These are phyloP conservation scores for Euproctis similis DNA, from an alignment of 2,888 invertebrate species.

Conservation along the genomic window DNA sequence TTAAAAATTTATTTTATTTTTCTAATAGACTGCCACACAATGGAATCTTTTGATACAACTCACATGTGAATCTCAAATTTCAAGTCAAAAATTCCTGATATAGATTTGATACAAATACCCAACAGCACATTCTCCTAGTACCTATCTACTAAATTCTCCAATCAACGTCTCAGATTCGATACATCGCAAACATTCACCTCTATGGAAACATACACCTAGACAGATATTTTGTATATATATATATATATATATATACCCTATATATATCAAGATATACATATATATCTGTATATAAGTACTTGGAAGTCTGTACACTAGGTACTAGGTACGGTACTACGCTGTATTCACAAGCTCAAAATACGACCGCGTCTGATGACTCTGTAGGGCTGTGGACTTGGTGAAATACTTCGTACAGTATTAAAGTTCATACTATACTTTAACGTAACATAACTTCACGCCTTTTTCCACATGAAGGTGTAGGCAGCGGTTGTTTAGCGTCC, in stretches of 20 bases:
- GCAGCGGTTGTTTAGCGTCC: no score
- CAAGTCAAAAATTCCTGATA: no score
- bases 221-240: no score
- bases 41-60: no score
- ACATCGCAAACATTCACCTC: slow-evolving; percentile 5
- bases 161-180: slow-evolving; percentile 11
- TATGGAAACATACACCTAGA: slow-evolving; percentile 12
- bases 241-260: not conserved
- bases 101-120: no score
- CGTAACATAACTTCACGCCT: no score
- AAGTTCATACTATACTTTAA: no score
- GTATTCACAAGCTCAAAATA: slow-evolving; percentile 56
- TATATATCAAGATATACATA: slow-evolving; percentile 11
- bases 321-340: slow-evolving; percentile 42
- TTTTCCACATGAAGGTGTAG: no score
- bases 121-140: slow-evolving; percentile 2
- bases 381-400: slow-evolving; percentile 23
- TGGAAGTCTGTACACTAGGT: slow-evolving; percentile 23
- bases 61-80: no score
- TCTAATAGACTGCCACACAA: no score
- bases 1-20: no score
- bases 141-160: slow-evolving; percentile 18
- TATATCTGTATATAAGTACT: slow-evolving; percentile 21
- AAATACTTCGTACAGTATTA: no score
- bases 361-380: slow-evolving; percentile 57